Conservation (phyloP, 2,797 vertebrate genomes). For the Cyprinella venusta region DNA sequence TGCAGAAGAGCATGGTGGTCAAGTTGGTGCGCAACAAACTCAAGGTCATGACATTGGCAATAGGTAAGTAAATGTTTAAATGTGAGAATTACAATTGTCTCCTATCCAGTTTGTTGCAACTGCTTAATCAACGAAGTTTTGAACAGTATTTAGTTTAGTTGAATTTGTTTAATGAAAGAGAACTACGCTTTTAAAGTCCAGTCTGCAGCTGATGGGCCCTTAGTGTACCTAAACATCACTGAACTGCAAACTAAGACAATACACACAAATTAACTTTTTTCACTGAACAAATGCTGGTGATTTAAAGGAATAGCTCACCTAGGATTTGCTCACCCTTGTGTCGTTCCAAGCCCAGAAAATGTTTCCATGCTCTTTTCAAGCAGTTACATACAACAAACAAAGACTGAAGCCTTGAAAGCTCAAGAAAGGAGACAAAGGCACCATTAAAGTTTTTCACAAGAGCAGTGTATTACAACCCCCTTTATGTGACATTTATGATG, state of each 20-base stretch:
- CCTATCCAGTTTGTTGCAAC: conserved; percentile 8
- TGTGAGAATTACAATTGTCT: not conserved
- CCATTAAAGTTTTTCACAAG: not conserved
- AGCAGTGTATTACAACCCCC: not conserved
- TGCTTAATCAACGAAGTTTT: not conserved
- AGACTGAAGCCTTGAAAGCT: conserved; percentile 10
- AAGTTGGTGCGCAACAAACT: conserved; percentile 95
- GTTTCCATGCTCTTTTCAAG: not conserved
- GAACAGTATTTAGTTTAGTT: not conserved
- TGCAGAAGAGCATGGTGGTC: conserved; percentile 98
- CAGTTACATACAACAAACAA: not conserved
- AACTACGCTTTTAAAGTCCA: not conserved
- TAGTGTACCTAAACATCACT: conserved; percentile 4
- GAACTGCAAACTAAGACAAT: conserved; percentile 9
- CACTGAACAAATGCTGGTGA: not conserved
- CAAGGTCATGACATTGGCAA: conserved; percentile 96
- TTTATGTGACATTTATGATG: not conserved
- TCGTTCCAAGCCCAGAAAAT: not conserved
- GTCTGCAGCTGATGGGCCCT: not conserved
- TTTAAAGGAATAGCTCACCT: not conserved
- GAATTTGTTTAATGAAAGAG: not conserved
- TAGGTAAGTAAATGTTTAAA: conserved; percentile 79
- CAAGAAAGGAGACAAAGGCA: not conserved
- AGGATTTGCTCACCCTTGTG: not conserved
- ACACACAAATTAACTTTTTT: conserved; percentile 12